phyloP scores from a whole-genome alignment of 1,140 invertebrate species.

The Tetragnatha versicolor region DNA sequence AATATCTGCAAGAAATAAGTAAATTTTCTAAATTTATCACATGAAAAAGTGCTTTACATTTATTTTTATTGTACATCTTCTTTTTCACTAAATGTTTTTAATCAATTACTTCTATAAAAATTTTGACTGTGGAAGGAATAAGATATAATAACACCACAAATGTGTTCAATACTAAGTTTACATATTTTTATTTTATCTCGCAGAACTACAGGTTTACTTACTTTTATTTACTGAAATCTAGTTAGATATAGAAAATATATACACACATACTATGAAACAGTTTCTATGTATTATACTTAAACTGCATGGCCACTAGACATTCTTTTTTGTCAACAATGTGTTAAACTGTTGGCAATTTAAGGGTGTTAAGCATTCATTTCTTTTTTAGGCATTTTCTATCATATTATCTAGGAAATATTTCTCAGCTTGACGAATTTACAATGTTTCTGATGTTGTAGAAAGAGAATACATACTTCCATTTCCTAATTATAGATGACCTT shows the following conservation, averaged over 20 bases:
- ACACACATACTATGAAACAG: neutral
- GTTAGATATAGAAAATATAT: constrained; percentile 3
- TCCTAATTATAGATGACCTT: constrained; percentile 16
- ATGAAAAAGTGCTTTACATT: too few relatives aligned
- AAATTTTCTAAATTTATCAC: too few relatives aligned
- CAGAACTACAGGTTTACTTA: too few relatives aligned
- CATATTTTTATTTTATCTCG: too few relatives aligned
- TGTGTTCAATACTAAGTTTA: too few relatives aligned
- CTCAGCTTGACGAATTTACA: constrained; percentile 12
- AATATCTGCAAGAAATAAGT: too few relatives aligned
- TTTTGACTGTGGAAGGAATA: too few relatives aligned
- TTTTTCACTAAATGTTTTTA: too few relatives aligned
- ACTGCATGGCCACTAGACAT: constrained; percentile 10
- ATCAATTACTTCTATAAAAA: too few relatives aligned
- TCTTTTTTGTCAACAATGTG: constrained; percentile 1
- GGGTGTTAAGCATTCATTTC: neutral
- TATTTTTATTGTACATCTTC: too few relatives aligned
- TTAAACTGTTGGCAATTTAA: constrained; percentile 1
- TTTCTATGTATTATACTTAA: constrained; percentile 2
- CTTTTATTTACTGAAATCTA: constrained; percentile 1
- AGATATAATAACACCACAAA: too few relatives aligned
- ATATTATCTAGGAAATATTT: constrained; percentile 8
- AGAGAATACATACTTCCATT: neutral
- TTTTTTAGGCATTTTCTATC: constrained; percentile 11
- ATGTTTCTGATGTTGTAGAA: constrained; percentile 23